Evolutionary conservation across 2,113 vertebrate genomes (phyloP).

Genomic region (Xiphorhynchus elegans): DNA sequence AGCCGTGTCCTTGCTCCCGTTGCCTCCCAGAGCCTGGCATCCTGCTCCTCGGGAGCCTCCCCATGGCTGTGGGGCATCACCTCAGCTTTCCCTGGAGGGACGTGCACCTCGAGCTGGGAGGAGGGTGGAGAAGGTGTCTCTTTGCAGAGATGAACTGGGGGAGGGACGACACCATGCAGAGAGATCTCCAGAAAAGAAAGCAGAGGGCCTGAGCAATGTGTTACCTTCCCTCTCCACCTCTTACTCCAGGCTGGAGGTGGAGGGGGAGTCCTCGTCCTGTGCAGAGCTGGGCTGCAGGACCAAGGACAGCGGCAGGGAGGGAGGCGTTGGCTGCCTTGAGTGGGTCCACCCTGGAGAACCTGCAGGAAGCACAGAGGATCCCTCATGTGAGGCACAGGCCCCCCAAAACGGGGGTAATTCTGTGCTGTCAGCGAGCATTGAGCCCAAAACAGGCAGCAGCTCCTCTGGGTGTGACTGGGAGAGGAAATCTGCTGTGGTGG

Average conservation of each 20-base stretch:
- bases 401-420: accelerated
- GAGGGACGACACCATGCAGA: accelerated
- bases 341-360: not conserved
- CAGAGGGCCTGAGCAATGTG: not conserved
- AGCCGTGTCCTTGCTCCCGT: accelerated
- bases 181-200: not conserved
- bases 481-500: not conserved
- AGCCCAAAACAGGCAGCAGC: accelerated
- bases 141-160: not conserved
- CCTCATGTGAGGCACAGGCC: accelerated
- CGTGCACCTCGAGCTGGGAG: not conserved
- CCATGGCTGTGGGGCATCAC: accelerated
- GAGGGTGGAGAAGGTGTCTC: not conserved
- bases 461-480: not conserved
- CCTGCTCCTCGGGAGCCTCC: not conserved
- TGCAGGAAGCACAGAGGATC: not conserved
- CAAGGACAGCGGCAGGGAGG: not conserved
- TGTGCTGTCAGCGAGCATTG: not conserved
- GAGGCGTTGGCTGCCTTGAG: accelerated
- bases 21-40: not conserved
- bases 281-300: not conserved
- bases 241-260: not conserved
- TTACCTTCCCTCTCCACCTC: not conserved
- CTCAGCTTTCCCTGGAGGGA: not conserved
- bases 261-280: not conserved